Evolutionary conservation across 2,113 vertebrate genomes (phyloP).

Genomic region (Oryzias melastigma): DNA sequence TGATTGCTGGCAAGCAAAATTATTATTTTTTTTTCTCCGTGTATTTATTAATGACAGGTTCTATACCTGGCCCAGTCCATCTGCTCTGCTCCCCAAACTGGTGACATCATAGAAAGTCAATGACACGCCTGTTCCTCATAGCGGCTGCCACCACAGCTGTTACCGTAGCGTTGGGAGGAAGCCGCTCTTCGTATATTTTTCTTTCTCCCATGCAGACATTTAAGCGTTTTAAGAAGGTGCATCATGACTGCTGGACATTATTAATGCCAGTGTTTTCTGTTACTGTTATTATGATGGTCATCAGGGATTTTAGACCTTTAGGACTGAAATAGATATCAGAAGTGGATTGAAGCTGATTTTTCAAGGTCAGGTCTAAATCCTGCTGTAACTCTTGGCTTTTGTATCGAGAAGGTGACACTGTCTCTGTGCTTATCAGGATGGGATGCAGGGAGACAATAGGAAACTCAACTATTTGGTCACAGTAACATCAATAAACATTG

Average conservation of each 20-base stretch:
- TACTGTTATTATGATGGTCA: slow-evolving; percentile 64
- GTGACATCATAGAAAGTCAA: slow-evolving; percentile 70
- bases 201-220: slow-evolving; percentile 31
- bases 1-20: slow-evolving; percentile 11
- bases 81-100: slow-evolving; percentile 60
- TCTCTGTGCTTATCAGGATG: too few species aligned
- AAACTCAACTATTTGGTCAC: too few species aligned
- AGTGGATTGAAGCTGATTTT: slow-evolving; percentile 73
- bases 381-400: slow-evolving; percentile 43
- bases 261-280: slow-evolving; percentile 61
- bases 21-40: slow-evolving; percentile 23
- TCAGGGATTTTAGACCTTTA: slow-evolving; percentile 72
- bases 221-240: slow-evolving; percentile 16
- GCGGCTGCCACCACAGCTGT: slow-evolving; percentile 69
- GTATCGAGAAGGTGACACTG: slow-evolving; percentile 18
- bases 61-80: slow-evolving; percentile 70
- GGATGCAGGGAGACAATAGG: too few species aligned
- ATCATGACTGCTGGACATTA: slow-evolving; percentile 50
- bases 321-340: slow-evolving; percentile 69
- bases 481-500: too few species aligned
- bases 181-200: slow-evolving; percentile 3
- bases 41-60: slow-evolving; percentile 58
- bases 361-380: slow-evolving; percentile 77
- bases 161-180: slow-evolving; percentile 48
- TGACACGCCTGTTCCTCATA: slow-evolving; percentile 62